phyloP scores from a whole-genome alignment of 2,113 vertebrate species.

The Riparia riparia region DNA sequence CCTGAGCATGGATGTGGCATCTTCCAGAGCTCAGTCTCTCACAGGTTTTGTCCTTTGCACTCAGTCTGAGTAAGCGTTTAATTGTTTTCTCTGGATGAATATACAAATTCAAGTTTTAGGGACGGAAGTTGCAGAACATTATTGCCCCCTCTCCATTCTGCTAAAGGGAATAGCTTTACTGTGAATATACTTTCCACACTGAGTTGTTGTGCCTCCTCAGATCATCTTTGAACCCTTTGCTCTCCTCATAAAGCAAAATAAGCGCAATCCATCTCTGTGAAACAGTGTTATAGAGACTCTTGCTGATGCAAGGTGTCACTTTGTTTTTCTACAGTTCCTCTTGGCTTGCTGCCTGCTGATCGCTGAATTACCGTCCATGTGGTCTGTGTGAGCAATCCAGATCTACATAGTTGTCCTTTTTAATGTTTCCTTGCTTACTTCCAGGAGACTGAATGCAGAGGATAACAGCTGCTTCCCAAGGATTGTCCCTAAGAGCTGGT shows the following conservation, averaged over 20 bases:
- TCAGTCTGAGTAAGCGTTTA: neutral
- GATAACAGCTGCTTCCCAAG: neutral
- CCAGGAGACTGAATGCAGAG: neutral
- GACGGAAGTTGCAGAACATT: neutral
- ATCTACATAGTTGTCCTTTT: neutral
- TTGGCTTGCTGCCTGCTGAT: conserved; percentile 7
- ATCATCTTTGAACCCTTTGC: neutral
- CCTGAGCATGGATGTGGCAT: neutral
- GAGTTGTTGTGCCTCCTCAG: neutral
- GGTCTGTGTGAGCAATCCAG: neutral
- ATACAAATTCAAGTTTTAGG: neutral
- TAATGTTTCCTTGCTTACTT: neutral
- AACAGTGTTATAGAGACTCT: neutral
- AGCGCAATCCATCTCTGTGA: neutral
- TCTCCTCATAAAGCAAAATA: neutral
- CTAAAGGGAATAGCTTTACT: neutral
- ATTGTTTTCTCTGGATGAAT: neutral
- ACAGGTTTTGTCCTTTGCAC: neutral
- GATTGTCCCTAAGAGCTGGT: neutral
- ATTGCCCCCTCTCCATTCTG: neutral
- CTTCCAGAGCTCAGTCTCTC: neutral
- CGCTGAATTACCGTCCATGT: neutral
- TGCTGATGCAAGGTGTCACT: neutral
- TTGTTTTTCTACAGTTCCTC: neutral
- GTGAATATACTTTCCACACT: neutral